Conservation (phyloP, 2,888 invertebrate species). For the Agonopterix heracliana region DNA sequence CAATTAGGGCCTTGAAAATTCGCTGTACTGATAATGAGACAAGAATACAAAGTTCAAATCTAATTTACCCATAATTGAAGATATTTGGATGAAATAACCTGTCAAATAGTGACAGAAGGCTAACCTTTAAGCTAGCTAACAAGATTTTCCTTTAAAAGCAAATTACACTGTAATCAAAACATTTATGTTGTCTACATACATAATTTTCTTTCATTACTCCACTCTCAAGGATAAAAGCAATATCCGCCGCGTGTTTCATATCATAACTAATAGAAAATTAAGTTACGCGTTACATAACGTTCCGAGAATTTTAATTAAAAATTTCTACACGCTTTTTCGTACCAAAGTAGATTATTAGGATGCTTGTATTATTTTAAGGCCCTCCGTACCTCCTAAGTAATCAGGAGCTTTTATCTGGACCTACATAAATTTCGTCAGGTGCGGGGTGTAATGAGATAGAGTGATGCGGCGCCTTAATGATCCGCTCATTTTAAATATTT, state of each 20-base stretch:
- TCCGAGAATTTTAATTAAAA: constrained; percentile 30
- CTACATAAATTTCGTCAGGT: constrained; percentile 38
- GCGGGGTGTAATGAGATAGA: constrained; percentile 24
- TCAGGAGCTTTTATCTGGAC: constrained; percentile 38
- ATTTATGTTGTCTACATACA: too few relatives aligned
- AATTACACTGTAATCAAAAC: too few relatives aligned
- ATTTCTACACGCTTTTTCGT: constrained; percentile 21
- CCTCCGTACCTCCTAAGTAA: constrained; percentile 23
- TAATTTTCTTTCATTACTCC: too few relatives aligned
- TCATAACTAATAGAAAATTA: constrained; percentile 23
- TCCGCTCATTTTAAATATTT: constrained; percentile 34
- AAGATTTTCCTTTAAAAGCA: too few relatives aligned
- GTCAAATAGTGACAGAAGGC: too few relatives aligned
- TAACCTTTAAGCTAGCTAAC: too few relatives aligned
- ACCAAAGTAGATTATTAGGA: constrained; percentile 27
- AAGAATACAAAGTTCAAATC: too few relatives aligned
- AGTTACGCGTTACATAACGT: constrained; percentile 13
- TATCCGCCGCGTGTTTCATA: constrained; percentile 1
- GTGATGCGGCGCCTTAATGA: constrained; percentile 23
- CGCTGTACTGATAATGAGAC: too few relatives aligned
- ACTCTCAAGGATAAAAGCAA: background rate
- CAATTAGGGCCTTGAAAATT: too few relatives aligned
- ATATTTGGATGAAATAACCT: too few relatives aligned
- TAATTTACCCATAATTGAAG: too few relatives aligned
- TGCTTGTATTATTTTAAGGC: constrained; percentile 12